Base-by-base conservation (phyloP, 2,888 invertebrate species). In the Drosophila nr. medialis region DNA sequence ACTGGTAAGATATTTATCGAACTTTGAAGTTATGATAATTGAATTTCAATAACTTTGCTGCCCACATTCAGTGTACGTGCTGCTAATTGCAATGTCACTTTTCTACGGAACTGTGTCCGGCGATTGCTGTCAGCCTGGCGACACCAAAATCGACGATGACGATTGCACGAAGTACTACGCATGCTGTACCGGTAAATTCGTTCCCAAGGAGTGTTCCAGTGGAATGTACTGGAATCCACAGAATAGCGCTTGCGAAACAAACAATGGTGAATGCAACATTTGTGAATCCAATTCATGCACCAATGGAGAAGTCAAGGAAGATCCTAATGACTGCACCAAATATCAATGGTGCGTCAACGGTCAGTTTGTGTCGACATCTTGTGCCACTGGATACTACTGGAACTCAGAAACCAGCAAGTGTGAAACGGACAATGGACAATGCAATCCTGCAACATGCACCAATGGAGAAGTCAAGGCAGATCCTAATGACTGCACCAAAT, bases 151-250 rank as follows among this genome's bases (percentile, higher is more conserved):
- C 13, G 64, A 79, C 34, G 7, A 11, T 3, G 13, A 53, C 24
- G 77, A 82, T 36, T 83, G 83, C 32, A 63, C 71, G 7, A 66
- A 61, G 49, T 82, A 81, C 21, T 76, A 48, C 24, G 42, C 11
- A 10, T 82, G 82, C 29, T 72, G 65, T 11, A 64, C 50, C 2
- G 83, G 78, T 1, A 21, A 74, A 29, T 81, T 79, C 34, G 66
- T 76, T 2, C 60, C 27, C 0, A 69, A 68, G 55, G 34, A 73
- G 0, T 82, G 81, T 27, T n/a, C 24, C 0, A 24, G 3, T 27
- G 72, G 65, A 29, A 0, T 45, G 0, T 85, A 76, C 55, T 83
- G 75, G 70, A 65, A 78, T 21, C 8, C 29, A 0, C 5, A 48
- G 0, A 7, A 2, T 1, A 13, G n/a, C 10, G 0, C 6, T 1